Percentiles rank a stretch among this genome's conserved stretches.
Evolutionary conservation across 2,113 vertebrate genomes (phyloP).

Genomic region (Aythya baeri): DNA sequence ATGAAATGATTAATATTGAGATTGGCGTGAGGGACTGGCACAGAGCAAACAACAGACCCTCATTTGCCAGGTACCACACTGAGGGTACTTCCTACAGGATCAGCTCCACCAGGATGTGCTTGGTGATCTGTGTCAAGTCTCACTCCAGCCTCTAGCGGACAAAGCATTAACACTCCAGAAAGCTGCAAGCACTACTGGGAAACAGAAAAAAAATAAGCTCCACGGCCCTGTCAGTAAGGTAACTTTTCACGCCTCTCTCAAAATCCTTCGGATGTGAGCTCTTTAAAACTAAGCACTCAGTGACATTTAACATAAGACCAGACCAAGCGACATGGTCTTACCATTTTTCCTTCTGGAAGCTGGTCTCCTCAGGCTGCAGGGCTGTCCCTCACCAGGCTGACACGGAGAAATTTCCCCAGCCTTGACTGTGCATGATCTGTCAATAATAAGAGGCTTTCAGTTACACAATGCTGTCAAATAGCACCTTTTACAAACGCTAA

Average conservation of each 20-base stretch:
- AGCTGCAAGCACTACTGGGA: neutral
- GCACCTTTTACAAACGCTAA: conserved; percentile 34
- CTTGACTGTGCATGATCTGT: conserved; percentile 11
- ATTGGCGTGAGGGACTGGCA: neutral
- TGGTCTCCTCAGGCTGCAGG: neutral
- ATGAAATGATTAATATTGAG: conserved; percentile 41
- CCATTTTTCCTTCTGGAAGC: neutral
- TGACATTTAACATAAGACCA: neutral
- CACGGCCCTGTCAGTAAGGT: rapidly evolving
- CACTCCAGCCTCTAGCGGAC: neutral
- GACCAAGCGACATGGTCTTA: neutral
- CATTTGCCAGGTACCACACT: neutral
- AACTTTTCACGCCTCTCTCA: neutral
- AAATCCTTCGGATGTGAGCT: neutral
- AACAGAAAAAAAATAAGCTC: neutral
- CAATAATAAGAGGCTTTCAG: conserved; percentile 36
- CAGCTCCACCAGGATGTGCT: neutral
- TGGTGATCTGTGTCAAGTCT: neutral
- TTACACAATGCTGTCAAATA: conserved; percentile 30
- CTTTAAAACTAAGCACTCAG: neutral
- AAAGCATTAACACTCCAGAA: neutral
- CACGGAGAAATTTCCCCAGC: conserved; percentile 3
- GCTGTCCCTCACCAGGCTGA: neutral
- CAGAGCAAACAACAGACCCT: neutral
- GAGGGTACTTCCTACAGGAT: neutral